phyloP scores from a whole-genome alignment of 2,888 invertebrate species.

The Halictus ligatus region DNA sequence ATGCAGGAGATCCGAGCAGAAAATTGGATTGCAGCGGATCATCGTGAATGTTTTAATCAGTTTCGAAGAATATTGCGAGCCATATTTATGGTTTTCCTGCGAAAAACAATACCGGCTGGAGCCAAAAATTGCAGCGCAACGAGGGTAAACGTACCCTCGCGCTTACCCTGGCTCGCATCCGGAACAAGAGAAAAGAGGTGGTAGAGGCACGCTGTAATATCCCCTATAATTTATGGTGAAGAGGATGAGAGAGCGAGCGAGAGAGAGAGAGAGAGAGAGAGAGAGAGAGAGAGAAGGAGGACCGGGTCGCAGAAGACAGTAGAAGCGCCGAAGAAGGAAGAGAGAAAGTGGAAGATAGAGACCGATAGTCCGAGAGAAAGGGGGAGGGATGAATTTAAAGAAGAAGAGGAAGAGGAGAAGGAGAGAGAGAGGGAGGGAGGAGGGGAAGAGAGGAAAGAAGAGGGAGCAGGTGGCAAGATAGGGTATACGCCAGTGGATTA shows the following conservation, averaged over 20 bases:
- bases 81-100: neutral
- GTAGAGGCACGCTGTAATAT: slow-evolving; percentile 57
- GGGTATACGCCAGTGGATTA: slow-evolving; percentile 79
- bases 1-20: too few species aligned
- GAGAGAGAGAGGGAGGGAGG: slow-evolving; percentile 26
- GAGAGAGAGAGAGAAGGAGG: neutral
- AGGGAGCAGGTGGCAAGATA: slow-evolving; percentile 81
- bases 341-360: slow-evolving; percentile 41
- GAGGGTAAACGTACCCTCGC: slow-evolving; percentile 41
- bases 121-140: slow-evolving; percentile 8
- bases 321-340: neutral
- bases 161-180: slow-evolving; percentile 25
- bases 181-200: slow-evolving; percentile 38
- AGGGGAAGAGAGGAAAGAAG: slow-evolving; percentile 61
- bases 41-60: neutral
- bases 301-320: slow-evolving; percentile 17
- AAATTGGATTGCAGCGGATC: neutral
- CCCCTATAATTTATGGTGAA: slow-evolving; percentile 67
- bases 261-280: neutral
- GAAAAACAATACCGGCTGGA: neutral
- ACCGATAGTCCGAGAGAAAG: slow-evolving; percentile 24
- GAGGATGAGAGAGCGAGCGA: slow-evolving; percentile 34
- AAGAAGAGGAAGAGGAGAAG: slow-evolving; percentile 24
- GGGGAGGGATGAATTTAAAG: slow-evolving; percentile 21
- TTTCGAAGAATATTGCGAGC: neutral